Conservation (phyloP, 2,888 invertebrate species). For the Phyto melanocephala region DNA sequence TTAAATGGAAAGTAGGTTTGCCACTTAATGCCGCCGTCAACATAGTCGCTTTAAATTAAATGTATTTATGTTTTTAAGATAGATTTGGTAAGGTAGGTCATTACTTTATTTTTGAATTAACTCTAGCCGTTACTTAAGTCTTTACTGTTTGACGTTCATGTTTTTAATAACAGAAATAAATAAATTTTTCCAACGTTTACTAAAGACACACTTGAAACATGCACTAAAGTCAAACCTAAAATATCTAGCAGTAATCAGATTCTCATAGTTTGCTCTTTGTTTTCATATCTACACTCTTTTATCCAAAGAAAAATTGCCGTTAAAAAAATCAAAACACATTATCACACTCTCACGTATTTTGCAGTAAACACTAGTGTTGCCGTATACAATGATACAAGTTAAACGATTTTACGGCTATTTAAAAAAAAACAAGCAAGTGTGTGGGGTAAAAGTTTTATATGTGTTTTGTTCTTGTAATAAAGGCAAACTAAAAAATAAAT, state of each 20-base stretch:
- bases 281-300: background rate
- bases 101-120: conserved; percentile 5
- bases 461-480: too few species aligned
- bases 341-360: background rate
- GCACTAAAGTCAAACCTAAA: background rate
- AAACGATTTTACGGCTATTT: too few species aligned
- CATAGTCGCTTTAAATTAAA: background rate
- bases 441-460: too few species aligned
- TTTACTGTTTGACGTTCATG: conserved; percentile 51
- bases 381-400: too few species aligned
- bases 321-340: background rate
- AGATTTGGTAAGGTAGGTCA: conserved; percentile 3
- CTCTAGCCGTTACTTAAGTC: conserved; percentile 49
- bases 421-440: too few species aligned
- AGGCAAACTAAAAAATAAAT: too few species aligned
- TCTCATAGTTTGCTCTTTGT: conserved; percentile 10
- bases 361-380: background rate
- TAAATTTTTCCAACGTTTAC: conserved; percentile 11
- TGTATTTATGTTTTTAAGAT: background rate
- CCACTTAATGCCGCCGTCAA: background rate
- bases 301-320: background rate
- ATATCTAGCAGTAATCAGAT: background rate
- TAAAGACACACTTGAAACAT: background rate
- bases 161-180: conserved; percentile 46
- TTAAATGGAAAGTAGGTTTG: conserved; percentile 45